Conservation (phyloP, 2,888 invertebrate genomes). For the Cantharis flavilabris region DNA sequence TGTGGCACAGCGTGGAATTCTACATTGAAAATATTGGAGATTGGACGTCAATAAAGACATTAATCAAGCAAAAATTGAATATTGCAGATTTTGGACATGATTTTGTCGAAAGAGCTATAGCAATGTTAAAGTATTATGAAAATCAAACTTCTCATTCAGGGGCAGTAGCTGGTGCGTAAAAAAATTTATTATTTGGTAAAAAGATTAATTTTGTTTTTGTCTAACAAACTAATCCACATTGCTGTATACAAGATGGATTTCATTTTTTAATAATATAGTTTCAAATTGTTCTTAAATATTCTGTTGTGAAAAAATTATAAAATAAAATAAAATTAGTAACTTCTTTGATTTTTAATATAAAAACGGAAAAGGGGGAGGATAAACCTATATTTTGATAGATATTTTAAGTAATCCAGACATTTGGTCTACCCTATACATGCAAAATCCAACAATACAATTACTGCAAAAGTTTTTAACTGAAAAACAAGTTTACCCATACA, state of each 20-base stretch:
- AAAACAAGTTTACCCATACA: too few species aligned
- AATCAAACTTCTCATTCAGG: not conserved
- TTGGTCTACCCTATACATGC: too few species aligned
- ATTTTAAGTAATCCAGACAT: too few species aligned
- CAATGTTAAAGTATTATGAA: not conserved
- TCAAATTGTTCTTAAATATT: not conserved
- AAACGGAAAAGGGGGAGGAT: too few species aligned
- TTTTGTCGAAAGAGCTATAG: not conserved
- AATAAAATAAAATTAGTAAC: not conserved
- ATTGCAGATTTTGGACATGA: not conserved
- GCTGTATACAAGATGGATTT: not conserved
- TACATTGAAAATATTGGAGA: not conserved
- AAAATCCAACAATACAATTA: too few species aligned
- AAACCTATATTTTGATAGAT: too few species aligned
- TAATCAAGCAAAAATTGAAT: not conserved
- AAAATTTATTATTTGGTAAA: too few species aligned
- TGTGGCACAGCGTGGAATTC: not conserved
- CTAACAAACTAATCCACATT: too few species aligned
- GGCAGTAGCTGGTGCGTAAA: not conserved
- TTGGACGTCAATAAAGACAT: not conserved
- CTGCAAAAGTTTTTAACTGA: too few species aligned
- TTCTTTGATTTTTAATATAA: too few species aligned
- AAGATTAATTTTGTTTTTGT: too few species aligned
- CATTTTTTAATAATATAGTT: not conserved
- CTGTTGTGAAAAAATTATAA: not conserved